Conservation (phyloP, 2,888 invertebrate genomes). For the Ophion obscuratus region DNA sequence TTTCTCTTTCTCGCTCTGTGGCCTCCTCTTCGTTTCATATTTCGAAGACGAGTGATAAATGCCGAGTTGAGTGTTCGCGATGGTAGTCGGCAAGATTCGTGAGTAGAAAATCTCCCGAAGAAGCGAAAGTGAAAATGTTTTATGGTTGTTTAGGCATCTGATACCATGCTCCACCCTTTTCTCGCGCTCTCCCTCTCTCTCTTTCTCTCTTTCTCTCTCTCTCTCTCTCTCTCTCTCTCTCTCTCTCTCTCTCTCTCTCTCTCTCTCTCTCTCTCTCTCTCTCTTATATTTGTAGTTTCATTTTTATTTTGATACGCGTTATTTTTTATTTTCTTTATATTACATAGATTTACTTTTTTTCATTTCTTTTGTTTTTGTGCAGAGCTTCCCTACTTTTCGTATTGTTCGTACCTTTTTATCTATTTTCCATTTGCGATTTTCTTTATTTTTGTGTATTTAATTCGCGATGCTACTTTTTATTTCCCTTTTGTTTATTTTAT, state of each 20-base stretch:
- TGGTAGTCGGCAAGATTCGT: constrained; percentile 16
- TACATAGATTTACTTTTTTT: too few relatives aligned
- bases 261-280: neutral
- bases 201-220: neutral
- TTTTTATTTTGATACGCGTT: too few relatives aligned
- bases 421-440: too few relatives aligned
- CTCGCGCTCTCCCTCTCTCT: neutral
- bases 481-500: too few relatives aligned
- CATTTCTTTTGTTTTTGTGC: too few relatives aligned
- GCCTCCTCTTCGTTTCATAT: constrained; percentile 62
- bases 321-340: too few relatives aligned
- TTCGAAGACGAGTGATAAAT: constrained; percentile 57
- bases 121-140: constrained; percentile 35
- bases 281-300: neutral
- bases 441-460: too few relatives aligned
- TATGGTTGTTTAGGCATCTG: constrained; percentile 15
- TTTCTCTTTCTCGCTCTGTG: neutral
- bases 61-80: neutral
- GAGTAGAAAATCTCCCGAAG: constrained; percentile 5
- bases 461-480: too few relatives aligned
- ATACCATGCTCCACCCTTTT: neutral
- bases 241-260: neutral
- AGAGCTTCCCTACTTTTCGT: too few relatives aligned
- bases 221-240: neutral
- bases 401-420: too few relatives aligned